phyloP scores from a whole-genome alignment of 2,888 invertebrate genomes.

The Muschampia plurimacula region DNA sequence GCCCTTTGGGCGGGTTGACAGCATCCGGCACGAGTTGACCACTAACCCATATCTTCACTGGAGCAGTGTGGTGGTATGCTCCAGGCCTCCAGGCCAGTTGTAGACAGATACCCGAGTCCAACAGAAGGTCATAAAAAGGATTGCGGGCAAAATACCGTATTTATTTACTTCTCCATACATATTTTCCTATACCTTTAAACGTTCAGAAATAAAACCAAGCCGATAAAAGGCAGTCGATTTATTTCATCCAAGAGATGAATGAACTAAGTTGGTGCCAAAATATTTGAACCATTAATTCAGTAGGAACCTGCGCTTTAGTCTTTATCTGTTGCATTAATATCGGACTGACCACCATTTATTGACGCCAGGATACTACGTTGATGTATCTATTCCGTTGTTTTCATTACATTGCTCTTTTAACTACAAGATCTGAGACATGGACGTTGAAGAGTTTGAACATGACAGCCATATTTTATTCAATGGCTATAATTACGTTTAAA shows the following conservation, averaged over 20 bases:
- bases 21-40: no score
- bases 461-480: conserved; percentile 15
- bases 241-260: conserved; percentile 33
- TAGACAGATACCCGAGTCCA: no score
- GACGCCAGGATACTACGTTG: conserved; percentile 32
- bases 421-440: conserved; percentile 7
- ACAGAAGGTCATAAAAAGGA: no score
- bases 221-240: conserved; percentile 25
- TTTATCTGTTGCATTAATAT: conserved; percentile 38
- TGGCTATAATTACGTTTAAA: not conserved
- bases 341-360: conserved; percentile 28
- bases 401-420: conserved; percentile 20
- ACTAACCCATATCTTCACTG: no score
- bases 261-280: conserved; percentile 33
- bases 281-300: conserved; percentile 32
- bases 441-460: conserved; percentile 28
- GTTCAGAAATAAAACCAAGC: conserved; percentile 19
- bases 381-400: conserved; percentile 31
- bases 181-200: not conserved
- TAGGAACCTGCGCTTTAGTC: conserved; percentile 16
- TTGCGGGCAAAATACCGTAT: no score
- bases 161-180: not conserved
- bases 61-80: no score
- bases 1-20: no score
- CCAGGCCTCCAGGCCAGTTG: no score